A percentile compares a stretch with the other conserved stretches of the same genome.
These are phyloP conservation scores for Listronotus bonariensis DNA, from an alignment of 1,140 invertebrate species.

Conservation along the genomic window DNA sequence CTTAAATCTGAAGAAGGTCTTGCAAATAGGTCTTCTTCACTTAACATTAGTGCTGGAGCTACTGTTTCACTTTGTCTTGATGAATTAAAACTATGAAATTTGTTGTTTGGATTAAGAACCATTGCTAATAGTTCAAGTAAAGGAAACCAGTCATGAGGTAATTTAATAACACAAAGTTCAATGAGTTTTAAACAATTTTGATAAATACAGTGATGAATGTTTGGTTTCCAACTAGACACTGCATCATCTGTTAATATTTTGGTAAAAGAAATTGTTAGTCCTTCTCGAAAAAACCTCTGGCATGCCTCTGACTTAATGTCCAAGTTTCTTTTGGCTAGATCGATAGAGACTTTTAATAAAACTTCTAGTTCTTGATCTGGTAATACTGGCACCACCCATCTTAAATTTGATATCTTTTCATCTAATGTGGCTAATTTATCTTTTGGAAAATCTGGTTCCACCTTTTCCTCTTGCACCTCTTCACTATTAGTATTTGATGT, in stretches of 20 bases:
- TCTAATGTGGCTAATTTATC: slow-evolving; percentile 85
- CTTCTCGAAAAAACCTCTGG: slow-evolving; percentile 94
- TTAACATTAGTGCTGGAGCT: slow-evolving; percentile 62
- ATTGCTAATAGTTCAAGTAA: slow-evolving; percentile 90
- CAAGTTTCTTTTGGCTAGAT: slow-evolving; percentile 80
- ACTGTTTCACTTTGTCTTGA: slow-evolving; percentile 81
- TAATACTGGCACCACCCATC: slow-evolving; percentile 96
- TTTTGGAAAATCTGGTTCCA: slow-evolving; percentile 81
- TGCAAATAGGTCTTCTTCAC: slow-evolving; percentile 81
- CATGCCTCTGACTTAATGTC: slow-evolving; percentile 90
- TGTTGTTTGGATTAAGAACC: slow-evolving; percentile 64
- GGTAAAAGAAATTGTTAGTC: slow-evolving; percentile 92
- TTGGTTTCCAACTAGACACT: slow-evolving; percentile 95
- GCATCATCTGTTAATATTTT: slow-evolving; percentile 99
- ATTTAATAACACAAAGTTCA: slow-evolving; percentile 87
- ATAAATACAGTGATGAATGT: slow-evolving; percentile 94
- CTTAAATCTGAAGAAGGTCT: slow-evolving; percentile 75
- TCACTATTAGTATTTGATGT: slow-evolving; percentile 55
- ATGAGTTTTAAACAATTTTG: slow-evolving; percentile 91
- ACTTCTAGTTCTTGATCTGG: slow-evolving; percentile 95
- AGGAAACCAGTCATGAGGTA: slow-evolving; percentile 92
- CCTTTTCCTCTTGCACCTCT: slow-evolving; percentile 58
- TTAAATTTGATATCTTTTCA: slow-evolving; percentile 92
- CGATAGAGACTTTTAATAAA: slow-evolving; percentile 86
- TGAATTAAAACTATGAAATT: slow-evolving; percentile 92